A percentile compares a stretch with the other conserved stretches of the same genome.
Conservation (phyloP, 2,113 vertebrate species). For the Xenopus tropicalis region DNA sequence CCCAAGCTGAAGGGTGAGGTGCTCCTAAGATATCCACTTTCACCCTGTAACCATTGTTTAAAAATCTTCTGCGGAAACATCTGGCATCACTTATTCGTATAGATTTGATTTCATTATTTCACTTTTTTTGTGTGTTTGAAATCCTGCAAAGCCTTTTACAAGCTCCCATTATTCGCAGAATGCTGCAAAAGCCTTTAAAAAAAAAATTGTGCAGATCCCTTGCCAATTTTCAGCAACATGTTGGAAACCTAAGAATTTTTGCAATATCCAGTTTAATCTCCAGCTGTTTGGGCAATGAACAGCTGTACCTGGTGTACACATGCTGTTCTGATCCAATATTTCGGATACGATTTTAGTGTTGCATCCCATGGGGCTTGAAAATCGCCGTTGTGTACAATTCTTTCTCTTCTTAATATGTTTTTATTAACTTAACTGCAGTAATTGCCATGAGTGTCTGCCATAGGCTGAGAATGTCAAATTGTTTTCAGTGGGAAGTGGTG, state of each 20-base stretch:
- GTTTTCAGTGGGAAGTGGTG: no score
- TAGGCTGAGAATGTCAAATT: no score
- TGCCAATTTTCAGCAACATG: conserved; percentile 35
- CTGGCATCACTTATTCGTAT: conserved; percentile 31
- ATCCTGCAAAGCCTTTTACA: conserved; percentile 35
- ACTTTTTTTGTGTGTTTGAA: conserved; percentile 16
- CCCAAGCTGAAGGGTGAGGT: no score
- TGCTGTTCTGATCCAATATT: background rate
- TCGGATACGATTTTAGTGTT: no score
- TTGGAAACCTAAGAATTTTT: conserved; percentile 14
- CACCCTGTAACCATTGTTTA: conserved; percentile 3
- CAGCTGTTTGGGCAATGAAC: conserved; percentile 33
- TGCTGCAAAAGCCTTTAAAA: conserved; percentile 17
- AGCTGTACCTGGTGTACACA: conserved; percentile 29
- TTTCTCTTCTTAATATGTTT: no score
- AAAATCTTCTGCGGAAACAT: conserved; percentile 13
- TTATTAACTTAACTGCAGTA: no score
- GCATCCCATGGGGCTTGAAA: no score
- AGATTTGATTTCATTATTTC: conserved; percentile 33
- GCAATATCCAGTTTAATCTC: conserved; percentile 37
- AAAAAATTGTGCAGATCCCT: conserved; percentile 3
- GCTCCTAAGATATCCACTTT: background rate
- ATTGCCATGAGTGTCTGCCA: no score
- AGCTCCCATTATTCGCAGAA: conserved; percentile 35
- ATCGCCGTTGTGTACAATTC: no score